Evolutionary conservation across 2,797 vertebrate species (phyloP).

Genomic region (Notamacropus eugenii): DNA sequence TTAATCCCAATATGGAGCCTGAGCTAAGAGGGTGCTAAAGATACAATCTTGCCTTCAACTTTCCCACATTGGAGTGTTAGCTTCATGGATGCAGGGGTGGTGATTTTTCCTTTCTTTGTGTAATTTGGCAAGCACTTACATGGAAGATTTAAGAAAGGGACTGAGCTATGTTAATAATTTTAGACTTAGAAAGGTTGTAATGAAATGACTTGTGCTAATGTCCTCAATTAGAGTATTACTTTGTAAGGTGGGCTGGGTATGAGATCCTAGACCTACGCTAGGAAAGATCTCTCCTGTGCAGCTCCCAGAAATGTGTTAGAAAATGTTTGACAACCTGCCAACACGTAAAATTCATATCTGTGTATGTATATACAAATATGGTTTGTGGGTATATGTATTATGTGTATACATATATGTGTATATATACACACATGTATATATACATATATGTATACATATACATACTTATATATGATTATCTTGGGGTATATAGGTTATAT

Average conservation of each 20-base stretch:
- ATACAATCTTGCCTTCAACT: background rate
- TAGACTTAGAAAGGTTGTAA: background rate
- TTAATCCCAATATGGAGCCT: background rate
- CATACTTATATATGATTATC: background rate
- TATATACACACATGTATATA: no score
- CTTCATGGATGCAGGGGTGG: background rate
- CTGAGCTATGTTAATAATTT: background rate
- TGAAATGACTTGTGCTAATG: background rate
- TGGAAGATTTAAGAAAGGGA: background rate
- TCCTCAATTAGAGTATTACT: background rate
- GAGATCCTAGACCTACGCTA: background rate
- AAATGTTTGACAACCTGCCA: background rate
- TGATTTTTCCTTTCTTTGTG: background rate
- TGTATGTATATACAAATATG: background rate
- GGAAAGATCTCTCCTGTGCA: background rate
- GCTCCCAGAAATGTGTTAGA: background rate
- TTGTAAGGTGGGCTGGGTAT: background rate
- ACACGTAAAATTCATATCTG: no score
- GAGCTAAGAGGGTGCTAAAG: background rate
- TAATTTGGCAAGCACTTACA: background rate
- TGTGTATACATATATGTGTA: no score
- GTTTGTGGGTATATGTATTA: background rate
- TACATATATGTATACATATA: no score
- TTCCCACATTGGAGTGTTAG: no score
- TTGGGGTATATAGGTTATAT: no score